Evolutionary conservation across 2,797 vertebrate genomes (phyloP).

Genomic region (Onychomys leucogaster): DNA sequence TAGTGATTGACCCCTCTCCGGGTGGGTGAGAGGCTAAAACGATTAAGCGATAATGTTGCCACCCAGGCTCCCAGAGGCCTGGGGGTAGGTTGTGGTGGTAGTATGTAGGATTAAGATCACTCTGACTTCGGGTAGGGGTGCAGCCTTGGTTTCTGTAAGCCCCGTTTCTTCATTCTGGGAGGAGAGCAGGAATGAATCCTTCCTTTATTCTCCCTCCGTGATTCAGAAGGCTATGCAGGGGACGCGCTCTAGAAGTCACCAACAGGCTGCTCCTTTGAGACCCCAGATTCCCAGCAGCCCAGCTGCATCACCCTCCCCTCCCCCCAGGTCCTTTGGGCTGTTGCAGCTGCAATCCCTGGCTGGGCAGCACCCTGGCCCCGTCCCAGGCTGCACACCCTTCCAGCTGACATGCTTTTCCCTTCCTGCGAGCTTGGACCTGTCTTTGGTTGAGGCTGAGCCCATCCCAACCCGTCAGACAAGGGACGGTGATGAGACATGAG

Average conservation of each 20-base stretch:
- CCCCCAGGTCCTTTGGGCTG: not conserved
- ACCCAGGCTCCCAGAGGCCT: not conserved
- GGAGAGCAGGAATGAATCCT: not conserved
- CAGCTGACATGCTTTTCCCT: conserved; percentile 17
- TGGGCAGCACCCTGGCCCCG: conserved; percentile 37
- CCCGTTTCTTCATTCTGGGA: not conserved
- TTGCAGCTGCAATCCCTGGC: conserved; percentile 60
- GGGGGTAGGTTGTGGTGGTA: not conserved
- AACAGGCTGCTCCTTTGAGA: conserved; percentile 61
- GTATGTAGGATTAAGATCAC: not conserved
- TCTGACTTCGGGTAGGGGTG: not conserved
- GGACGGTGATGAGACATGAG: conserved; percentile 44
- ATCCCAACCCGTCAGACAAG: conserved; percentile 44
- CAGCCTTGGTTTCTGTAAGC: not conserved
- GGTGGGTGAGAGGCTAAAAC: not conserved
- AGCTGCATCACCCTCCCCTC: not conserved
- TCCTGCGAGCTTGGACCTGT: conserved; percentile 67
- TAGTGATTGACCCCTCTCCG: not conserved
- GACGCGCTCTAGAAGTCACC: not conserved
- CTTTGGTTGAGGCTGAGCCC: conserved; percentile 43
- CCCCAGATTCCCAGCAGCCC: conserved; percentile 6
- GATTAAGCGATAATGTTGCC: not conserved
- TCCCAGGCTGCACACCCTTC: conserved; percentile 61
- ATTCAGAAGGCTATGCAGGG: not conserved
- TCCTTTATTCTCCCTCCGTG: not conserved